phyloP scores from a whole-genome alignment of 2,113 vertebrate species.

The Cyanoliseus patagonus region DNA sequence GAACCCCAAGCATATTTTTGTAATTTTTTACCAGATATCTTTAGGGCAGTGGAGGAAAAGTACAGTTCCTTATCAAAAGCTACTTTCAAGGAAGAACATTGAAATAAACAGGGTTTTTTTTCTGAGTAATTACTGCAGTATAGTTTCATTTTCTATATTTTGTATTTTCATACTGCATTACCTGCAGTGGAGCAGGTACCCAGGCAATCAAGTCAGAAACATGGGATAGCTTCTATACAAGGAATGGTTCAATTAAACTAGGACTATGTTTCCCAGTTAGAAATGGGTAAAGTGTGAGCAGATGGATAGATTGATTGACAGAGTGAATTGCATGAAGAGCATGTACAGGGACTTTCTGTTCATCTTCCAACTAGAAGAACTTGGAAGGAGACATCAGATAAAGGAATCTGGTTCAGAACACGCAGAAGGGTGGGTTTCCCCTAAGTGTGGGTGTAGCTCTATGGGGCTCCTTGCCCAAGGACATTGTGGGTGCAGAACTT shows the following conservation, averaged over 20 bases:
- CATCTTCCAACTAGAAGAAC: background rate
- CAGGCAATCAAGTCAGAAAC: background rate
- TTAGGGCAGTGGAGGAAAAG: too few species aligned
- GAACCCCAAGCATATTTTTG: too few species aligned
- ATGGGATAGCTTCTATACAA: background rate
- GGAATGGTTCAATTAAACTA: background rate
- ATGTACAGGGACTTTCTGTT: background rate
- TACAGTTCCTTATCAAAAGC: too few species aligned
- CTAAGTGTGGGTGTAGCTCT: background rate
- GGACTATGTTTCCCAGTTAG: background rate
- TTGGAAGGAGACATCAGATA: background rate
- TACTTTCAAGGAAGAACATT: too few species aligned
- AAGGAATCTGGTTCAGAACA: background rate
- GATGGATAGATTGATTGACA: background rate
- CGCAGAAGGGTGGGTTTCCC: accelerated
- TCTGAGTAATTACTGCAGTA: background rate
- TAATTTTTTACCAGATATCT: too few species aligned
- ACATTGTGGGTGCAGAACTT: background rate
- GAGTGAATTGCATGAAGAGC: background rate
- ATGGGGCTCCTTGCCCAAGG: background rate
- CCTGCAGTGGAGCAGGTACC: background rate
- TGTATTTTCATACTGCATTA: background rate
- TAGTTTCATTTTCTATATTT: background rate
- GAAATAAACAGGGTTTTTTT: too few species aligned
- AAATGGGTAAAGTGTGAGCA: background rate